phyloP scores from a whole-genome alignment of 2,888 invertebrate genomes.

The Tineola bisselliella region DNA sequence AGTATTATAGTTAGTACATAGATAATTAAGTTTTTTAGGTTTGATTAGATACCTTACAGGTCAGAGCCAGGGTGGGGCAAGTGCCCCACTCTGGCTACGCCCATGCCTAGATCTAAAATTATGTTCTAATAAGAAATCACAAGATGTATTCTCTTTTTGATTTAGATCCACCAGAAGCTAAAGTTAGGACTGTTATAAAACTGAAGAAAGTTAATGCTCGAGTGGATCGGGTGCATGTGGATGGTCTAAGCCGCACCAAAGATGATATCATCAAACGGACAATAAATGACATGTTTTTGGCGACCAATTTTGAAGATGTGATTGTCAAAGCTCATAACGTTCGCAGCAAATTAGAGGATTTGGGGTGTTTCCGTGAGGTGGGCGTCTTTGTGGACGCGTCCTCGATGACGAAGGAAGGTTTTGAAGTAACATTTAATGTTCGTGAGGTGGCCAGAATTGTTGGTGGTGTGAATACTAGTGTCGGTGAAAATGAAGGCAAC shows the following conservation, averaged over 20 bases:
- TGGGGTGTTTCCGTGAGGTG: constrained; percentile 91
- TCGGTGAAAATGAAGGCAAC: constrained; percentile 93
- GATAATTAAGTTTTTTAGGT: too few relatives aligned
- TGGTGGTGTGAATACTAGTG: constrained; percentile 86
- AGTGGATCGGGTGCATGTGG: constrained; percentile 86
- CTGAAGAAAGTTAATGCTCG: constrained; percentile 65
- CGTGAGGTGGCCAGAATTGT: constrained; percentile 82
- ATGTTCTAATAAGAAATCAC: too few relatives aligned
- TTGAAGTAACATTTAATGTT: constrained; percentile 89
- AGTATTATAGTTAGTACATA: too few relatives aligned
- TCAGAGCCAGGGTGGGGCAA: too few relatives aligned
- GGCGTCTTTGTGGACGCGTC: constrained; percentile 89
- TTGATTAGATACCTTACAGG: too few relatives aligned
- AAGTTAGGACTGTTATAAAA: not conserved
- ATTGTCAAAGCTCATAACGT: constrained; percentile 74
- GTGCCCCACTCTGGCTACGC: too few relatives aligned
- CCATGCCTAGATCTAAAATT: too few relatives aligned
- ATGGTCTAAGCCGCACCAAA: constrained; percentile 86
- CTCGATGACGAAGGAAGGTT: constrained; percentile 79
- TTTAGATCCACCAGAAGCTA: not conserved
- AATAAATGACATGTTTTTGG: constrained; percentile 83
- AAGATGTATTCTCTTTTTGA: not conserved
- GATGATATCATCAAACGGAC: constrained; percentile 86
- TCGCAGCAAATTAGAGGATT: constrained; percentile 78
- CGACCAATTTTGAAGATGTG: constrained; percentile 87